A percentile compares a stretch with the other conserved stretches of the same genome.
These are phyloP conservation scores for Daubentonia madagascariensis DNA, from an alignment of 2,113 vertebrate genomes.

Conservation along the genomic window DNA sequence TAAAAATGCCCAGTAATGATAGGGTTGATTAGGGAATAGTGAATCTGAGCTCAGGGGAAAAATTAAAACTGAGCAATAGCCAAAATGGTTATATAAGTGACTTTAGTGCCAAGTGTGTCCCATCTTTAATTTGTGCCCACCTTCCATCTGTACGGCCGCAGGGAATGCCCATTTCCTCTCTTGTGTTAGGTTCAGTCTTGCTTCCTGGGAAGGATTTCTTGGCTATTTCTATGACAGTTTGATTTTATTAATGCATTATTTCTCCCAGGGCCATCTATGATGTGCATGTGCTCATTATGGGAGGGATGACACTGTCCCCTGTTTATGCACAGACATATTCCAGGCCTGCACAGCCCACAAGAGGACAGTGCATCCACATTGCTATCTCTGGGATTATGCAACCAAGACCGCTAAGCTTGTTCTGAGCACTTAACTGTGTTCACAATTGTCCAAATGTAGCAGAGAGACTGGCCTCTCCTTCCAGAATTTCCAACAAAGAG, in stretches of 20 bases:
- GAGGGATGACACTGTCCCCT: fast-evolving
- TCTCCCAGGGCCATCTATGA: neutral
- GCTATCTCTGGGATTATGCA: neutral
- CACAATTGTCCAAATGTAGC: no score
- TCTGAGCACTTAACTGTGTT: fast-evolving
- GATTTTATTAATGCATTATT: fast-evolving
- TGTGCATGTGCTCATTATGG: fast-evolving
- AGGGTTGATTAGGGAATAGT: no score
- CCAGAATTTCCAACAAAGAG: neutral
- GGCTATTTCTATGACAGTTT: fast-evolving
- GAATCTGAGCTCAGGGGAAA: neutral
- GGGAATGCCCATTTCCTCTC: fast-evolving
- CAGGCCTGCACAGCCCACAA: fast-evolving
- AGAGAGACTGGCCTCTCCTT: no score
- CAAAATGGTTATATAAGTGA: fast-evolving
- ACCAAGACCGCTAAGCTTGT: fast-evolving
- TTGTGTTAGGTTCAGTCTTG: fast-evolving
- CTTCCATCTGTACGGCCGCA: fast-evolving
- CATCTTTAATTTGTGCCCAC: fast-evolving
- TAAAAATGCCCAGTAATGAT: fast-evolving
- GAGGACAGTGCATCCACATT: fast-evolving
- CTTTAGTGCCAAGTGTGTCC: fast-evolving
- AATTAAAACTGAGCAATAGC: fast-evolving
- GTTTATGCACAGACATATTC: fast-evolving
- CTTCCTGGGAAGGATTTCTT: neutral